Conservation (phyloP, 2,113 vertebrate species). For the Hydrochoerus hydrochaeris region DNA sequence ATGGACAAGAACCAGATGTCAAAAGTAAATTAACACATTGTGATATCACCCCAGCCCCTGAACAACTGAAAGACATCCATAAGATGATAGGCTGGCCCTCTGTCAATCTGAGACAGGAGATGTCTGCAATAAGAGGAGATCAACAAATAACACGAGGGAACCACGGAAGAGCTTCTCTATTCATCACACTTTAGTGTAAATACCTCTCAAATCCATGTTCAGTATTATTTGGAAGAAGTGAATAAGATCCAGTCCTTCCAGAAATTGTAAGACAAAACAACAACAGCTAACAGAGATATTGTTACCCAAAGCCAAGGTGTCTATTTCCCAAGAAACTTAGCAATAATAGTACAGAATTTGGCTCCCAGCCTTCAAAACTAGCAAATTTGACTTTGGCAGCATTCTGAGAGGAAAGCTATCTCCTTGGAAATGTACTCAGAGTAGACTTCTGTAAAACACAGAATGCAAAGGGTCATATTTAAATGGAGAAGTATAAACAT, state of each 20-base stretch:
- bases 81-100: slow-evolving; percentile 50
- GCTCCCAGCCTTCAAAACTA: background rate
- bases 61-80: slow-evolving; percentile 57
- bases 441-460: background rate
- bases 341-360: background rate
- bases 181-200: background rate
- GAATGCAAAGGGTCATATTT: background rate
- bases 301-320: background rate
- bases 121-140: background rate
- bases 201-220: background rate
- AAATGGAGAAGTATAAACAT: background rate
- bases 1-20: slow-evolving; percentile 79
- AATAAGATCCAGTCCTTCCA: background rate
- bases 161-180: background rate
- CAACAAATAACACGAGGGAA: background rate
- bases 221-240: background rate
- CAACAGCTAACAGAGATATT: background rate
- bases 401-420: background rate
- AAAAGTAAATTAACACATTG: slow-evolving; percentile 75
- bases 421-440: background rate
- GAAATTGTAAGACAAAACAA: background rate
- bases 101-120: slow-evolving; percentile 73
- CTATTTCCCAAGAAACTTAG: background rate
- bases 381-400: background rate
- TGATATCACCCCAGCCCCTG: slow-evolving; percentile 40